phyloP scores from a whole-genome alignment of 2,888 invertebrate genomes.

The Hydropsyche betteni region DNA sequence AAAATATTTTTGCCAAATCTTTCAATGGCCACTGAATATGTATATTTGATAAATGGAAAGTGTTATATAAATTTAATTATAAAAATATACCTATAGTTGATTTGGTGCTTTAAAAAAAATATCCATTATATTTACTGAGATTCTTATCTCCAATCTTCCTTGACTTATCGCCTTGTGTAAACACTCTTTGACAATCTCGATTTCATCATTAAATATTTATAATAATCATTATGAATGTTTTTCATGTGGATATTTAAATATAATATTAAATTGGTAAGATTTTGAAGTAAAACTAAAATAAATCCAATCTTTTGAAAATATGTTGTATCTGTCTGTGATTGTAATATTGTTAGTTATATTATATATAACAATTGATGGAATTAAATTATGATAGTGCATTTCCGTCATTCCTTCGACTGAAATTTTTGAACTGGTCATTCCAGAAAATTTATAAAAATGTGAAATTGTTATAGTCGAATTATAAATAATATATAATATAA shows the following conservation, averaged over 20 bases:
- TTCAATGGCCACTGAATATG: constrained; percentile 11
- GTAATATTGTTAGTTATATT: constrained; percentile 32
- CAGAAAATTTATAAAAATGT: neutral
- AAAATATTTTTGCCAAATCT: neutral
- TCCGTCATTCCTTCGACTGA: constrained; percentile 42
- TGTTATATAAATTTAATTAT: neutral
- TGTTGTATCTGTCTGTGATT: constrained; percentile 48
- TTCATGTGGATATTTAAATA: constrained; percentile 33
- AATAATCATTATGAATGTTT: constrained; percentile 20
- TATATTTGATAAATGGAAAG: neutral
- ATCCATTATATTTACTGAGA: constrained; percentile 40
- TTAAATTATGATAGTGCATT: constrained; percentile 10
- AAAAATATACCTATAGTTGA: constrained; percentile 22
- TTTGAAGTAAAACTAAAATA: constrained; percentile 19
- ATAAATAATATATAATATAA: too few relatives aligned
- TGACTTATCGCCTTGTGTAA: constrained; percentile 46
- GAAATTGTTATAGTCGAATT: too few relatives aligned
- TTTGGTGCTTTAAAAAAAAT: constrained; percentile 42
- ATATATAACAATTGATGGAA: constrained; percentile 1
- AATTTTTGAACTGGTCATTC: neutral
- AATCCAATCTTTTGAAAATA: constrained; percentile 21
- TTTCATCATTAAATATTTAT: constrained; percentile 31
- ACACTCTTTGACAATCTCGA: constrained; percentile 47
- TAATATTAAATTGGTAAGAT: constrained; percentile 1
- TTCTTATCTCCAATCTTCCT: constrained; percentile 43